Evolutionary conservation across 2,113 vertebrate species (phyloP), one percentile per base, ranked within the genome.

Genomic region (Xiphophorus maculatus): DNA sequence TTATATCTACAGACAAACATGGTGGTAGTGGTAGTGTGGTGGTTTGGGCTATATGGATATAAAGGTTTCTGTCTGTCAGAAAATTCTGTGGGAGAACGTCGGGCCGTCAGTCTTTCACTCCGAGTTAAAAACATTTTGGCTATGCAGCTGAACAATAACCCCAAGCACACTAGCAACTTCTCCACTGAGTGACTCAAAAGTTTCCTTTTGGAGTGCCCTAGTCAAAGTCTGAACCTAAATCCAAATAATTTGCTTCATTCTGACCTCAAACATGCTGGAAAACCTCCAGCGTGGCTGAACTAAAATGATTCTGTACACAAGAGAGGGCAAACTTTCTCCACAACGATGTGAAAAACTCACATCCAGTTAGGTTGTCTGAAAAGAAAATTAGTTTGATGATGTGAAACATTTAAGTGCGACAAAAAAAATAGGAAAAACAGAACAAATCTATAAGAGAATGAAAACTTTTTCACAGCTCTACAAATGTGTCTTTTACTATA

Each of bases 401-500:
- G 13, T 54, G 10, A 58, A 58, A n/a, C 8, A n/a, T 10, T 11
- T 3, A 58, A 58, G 22, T 58, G 22, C 1, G 25, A n/a, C 5
- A 9, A 58, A 58, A 58, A 35, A 12, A 0, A 19, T 9, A 8
- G 6, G 19, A 25, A 58, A 10, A n/a, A 9, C 25, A 25, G 9
- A 58, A 58, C 17, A 58, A 58, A 58, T 58, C 51, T 58, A 10
- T 58, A 25, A 58, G 51, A 7, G 42, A 8, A 22, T n/a, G 51
- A n/a, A 54, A 54, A 54, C 51, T 9, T 58, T n/a, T 58, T 58
- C 51, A 25, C 51, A 58, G 19, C 51, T 25, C 51, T 58, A 25
- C 63, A 72, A 78, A 83, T 58, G 10, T 58, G 3, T 86, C 85
- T 63, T 69, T 74, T 65, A 40, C 48, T 27, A 78, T 82, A 87